phyloP scores from a whole-genome alignment of 2,113 vertebrate species.

The Gambusia affinis region DNA sequence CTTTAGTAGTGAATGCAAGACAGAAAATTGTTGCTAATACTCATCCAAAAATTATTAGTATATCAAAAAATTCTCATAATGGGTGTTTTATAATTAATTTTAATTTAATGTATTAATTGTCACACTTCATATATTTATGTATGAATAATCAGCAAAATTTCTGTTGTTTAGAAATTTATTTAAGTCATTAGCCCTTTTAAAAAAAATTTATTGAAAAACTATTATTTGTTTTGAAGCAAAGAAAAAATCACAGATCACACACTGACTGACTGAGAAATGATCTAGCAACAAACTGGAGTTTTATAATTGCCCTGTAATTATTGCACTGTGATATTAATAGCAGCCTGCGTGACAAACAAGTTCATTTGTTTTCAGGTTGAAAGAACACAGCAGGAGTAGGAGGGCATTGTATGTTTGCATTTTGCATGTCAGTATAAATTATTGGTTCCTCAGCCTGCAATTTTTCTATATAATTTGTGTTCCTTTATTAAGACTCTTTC shows the following conservation, averaged over 20 bases:
- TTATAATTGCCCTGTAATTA: conserved; percentile 50
- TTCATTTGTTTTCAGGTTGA: conserved; percentile 6
- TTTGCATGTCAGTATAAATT: conserved; percentile 32
- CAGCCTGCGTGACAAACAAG: background rate
- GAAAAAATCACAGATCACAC: conserved; percentile 54
- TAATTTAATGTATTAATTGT: background rate
- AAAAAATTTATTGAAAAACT: conserved; percentile 24
- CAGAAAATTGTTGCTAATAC: too few species aligned
- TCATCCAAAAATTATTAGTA: too few species aligned
- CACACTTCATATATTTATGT: background rate
- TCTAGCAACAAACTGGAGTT: conserved; percentile 7
- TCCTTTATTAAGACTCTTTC: conserved; percentile 32
- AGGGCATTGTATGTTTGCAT: background rate
- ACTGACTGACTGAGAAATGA: conserved; percentile 47
- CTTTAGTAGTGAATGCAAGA: too few species aligned
- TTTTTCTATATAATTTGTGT: conserved; percentile 11
- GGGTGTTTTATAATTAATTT: too few species aligned
- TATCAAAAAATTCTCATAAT: too few species aligned
- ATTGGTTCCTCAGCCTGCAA: conserved; percentile 5
- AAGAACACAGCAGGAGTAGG: conserved; percentile 1
- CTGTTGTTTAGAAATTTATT: background rate
- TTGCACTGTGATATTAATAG: conserved; percentile 31
- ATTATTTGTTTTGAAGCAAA: conserved; percentile 25
- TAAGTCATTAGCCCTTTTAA: conserved; percentile 12
- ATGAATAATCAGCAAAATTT: background rate